phyloP scores from a whole-genome alignment of 2,888 invertebrate genomes.

The Tridacna gigas region DNA sequence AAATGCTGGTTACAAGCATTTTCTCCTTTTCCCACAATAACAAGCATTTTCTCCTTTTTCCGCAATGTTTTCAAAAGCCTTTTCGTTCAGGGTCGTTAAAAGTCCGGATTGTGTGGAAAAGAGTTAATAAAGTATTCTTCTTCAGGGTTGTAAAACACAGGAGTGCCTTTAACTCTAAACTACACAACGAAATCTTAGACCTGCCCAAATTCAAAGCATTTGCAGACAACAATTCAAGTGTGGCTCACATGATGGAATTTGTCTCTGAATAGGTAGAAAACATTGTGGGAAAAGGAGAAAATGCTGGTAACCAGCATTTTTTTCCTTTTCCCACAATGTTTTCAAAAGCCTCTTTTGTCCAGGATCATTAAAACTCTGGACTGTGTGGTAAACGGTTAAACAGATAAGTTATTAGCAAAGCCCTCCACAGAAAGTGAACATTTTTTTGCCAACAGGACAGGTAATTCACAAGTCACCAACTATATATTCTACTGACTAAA shows the following conservation, averaged over 20 bases:
- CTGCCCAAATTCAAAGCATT: no score
- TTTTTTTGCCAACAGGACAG: not conserved
- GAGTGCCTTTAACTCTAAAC: not conserved
- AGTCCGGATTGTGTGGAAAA: not conserved
- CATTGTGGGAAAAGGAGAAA: not conserved
- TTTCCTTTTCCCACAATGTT: not conserved
- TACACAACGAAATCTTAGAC: no score
- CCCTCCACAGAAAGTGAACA: not conserved
- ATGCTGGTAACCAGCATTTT: not conserved
- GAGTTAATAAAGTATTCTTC: not conserved
- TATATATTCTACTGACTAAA: slow-evolving; percentile 25
- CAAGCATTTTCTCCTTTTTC: not conserved
- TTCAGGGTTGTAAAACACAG: not conserved
- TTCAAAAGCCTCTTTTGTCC: not conserved
- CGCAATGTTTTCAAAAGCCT: not conserved
- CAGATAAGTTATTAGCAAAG: not conserved
- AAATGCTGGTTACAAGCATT: no score
- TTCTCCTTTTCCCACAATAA: not conserved
- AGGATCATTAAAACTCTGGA: not conserved
- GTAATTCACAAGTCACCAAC: not conserved
- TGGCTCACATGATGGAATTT: no score
- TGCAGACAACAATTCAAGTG: no score
- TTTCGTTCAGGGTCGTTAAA: not conserved
- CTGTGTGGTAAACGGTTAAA: not conserved
- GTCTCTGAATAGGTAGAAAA: no score